Conservation (phyloP, 2,113 vertebrate genomes). For the Malurus cyaneus region DNA sequence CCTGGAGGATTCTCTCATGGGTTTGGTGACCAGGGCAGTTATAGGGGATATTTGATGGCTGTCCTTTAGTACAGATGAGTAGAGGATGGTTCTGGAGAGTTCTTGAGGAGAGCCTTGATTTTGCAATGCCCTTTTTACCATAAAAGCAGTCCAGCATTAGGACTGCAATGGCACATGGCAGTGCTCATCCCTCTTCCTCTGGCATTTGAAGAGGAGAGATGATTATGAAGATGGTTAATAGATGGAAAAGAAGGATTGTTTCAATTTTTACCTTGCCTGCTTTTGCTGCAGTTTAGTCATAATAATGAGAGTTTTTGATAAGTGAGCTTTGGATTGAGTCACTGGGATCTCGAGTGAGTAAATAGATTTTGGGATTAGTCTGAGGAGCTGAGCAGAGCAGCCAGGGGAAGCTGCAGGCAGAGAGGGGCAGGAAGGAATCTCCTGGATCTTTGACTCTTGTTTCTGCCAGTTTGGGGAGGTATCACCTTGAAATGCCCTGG, state of each 20-base stretch:
- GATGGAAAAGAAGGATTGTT: constrained; percentile 11
- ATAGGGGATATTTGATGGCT: background rate
- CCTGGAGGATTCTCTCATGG: background rate
- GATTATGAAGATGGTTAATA: constrained; percentile 15
- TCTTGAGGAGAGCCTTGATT: background rate
- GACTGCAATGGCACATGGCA: background rate
- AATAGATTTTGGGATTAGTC: constrained; percentile 18
- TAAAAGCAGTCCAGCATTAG: background rate
- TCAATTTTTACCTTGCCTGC: constrained; percentile 26
- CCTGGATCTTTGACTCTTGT: background rate
- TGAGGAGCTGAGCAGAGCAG: background rate
- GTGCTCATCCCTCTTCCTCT: background rate
- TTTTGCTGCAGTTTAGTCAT: constrained; percentile 64
- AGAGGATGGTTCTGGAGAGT: background rate
- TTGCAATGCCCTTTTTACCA: background rate
- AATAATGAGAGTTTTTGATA: constrained; percentile 46
- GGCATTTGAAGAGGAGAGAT: constrained; percentile 3
- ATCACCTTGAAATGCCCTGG: background rate
- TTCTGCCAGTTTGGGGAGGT: background rate
- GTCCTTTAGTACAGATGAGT: background rate
- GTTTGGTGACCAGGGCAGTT: background rate
- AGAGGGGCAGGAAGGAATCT: background rate
- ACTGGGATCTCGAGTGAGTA: constrained; percentile 23
- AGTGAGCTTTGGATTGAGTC: constrained; percentile 50
- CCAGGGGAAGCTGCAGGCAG: background rate